Conservation (phyloP, 2,888 invertebrate species). For the Elmis aenea region DNA sequence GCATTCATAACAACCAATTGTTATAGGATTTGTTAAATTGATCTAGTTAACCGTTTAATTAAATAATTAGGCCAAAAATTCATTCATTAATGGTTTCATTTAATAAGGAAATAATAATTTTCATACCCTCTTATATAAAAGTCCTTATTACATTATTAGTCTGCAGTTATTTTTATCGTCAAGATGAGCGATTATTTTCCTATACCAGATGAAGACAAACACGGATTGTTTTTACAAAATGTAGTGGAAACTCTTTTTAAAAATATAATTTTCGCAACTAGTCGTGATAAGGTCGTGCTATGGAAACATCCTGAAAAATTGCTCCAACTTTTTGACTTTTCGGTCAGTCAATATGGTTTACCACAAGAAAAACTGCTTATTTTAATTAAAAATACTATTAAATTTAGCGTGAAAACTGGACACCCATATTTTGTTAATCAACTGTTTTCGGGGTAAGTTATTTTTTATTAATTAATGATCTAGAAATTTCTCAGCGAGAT, state of each 20-base stretch:
- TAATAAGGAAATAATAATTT: too few species aligned
- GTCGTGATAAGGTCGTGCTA: constrained; percentile 47
- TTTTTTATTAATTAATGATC: too few species aligned
- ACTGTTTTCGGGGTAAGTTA: constrained; percentile 51
- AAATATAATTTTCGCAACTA: constrained; percentile 44
- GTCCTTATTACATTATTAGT: too few species aligned
- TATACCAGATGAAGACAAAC: constrained; percentile 39
- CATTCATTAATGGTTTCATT: too few species aligned
- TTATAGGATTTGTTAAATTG: too few species aligned
- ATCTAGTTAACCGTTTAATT: too few species aligned
- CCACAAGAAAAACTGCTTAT: constrained; percentile 45
- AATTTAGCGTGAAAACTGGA: constrained; percentile 55
- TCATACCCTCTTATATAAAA: too few species aligned
- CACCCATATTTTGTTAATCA: constrained; percentile 56
- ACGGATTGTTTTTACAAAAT: constrained; percentile 43
- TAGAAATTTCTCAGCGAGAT: too few species aligned
- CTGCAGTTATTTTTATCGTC: too few species aligned
- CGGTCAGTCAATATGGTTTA: constrained; percentile 41
- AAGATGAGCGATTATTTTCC: constrained; percentile 40
- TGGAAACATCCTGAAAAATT: constrained; percentile 51
- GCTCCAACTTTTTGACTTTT: constrained; percentile 43
- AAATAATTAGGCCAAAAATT: too few species aligned
- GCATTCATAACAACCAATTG: too few species aligned
- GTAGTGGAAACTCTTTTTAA: constrained; percentile 44
- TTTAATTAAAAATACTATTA: constrained; percentile 47